Conservation (phyloP, 1,140 invertebrate genomes). For the Lordiphosa clarofinis region DNA sequence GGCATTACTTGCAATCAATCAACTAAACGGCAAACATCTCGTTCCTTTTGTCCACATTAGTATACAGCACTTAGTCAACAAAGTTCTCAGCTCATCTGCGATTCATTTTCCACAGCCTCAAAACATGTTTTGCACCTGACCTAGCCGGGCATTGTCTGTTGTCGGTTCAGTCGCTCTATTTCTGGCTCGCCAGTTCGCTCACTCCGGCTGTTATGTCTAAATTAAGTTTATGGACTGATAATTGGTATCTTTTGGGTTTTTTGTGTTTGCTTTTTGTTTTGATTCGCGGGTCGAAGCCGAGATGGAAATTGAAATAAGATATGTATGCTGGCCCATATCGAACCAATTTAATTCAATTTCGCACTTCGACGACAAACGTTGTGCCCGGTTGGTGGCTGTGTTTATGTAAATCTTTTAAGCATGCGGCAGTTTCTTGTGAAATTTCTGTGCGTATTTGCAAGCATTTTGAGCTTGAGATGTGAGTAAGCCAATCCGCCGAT, state of each 20-base stretch:
- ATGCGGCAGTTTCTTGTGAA: slow-evolving; percentile 15
- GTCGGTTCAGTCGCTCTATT: neutral
- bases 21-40: neutral
- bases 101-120: neutral
- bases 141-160: too few relatives aligned
- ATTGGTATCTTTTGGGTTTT: slow-evolving; percentile 47
- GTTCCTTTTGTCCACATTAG: neutral
- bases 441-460: slow-evolving; percentile 11
- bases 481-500: slow-evolving; percentile 23
- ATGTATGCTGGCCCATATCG: slow-evolving; percentile 53
- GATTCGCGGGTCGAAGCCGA: slow-evolving; percentile 63
- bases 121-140: too few relatives aligned
- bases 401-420: slow-evolving; percentile 1
- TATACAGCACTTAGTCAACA: neutral
- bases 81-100: slow-evolving; percentile 17
- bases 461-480: slow-evolving; percentile 34
- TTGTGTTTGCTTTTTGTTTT: slow-evolving; percentile 43
- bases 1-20: neutral
- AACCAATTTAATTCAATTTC: slow-evolving; percentile 75
- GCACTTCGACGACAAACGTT: slow-evolving; percentile 53
- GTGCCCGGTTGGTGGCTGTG: slow-evolving; percentile 34
- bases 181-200: neutral
- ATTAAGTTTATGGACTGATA: slow-evolving; percentile 43
- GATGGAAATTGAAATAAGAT: slow-evolving; percentile 67
- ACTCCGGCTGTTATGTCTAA: slow-evolving; percentile 40